A percentile compares a stretch with the other conserved stretches of the same genome.
Conservation (phyloP, 2,797 vertebrate genomes). For the Geotrypetes seraphini region DNA sequence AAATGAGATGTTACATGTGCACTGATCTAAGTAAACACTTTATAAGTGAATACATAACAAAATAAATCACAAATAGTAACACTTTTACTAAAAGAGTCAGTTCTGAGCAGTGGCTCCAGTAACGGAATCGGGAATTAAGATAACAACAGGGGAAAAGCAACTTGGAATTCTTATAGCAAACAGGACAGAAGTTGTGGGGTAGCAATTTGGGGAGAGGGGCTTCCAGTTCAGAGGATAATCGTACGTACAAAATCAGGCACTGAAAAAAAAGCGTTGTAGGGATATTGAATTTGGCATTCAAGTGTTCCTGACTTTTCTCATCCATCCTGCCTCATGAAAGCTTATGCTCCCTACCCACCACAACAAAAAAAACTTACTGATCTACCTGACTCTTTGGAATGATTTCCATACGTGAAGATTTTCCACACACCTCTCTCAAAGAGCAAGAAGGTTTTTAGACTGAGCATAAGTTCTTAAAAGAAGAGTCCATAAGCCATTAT, state of each 20-base stretch:
- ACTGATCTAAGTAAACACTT: slow-evolving; percentile 58
- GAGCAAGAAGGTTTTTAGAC: slow-evolving; percentile 6
- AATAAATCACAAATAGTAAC: slow-evolving; percentile 52
- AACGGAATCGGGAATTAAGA: no score
- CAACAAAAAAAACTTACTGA: no score
- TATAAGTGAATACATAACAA: slow-evolving; percentile 62
- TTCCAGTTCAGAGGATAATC: no score
- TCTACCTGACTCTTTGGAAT: not conserved
- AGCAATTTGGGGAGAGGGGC: no score
- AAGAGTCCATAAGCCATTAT: no score
- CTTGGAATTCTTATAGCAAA: no score
- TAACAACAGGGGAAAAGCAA: no score
- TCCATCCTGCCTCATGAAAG: not conserved
- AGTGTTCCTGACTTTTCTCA: not conserved
- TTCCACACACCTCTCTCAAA: slow-evolving; percentile 13
- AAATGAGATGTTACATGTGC: slow-evolving; percentile 69
- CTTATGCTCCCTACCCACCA: slow-evolving; percentile 2
- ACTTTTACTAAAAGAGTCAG: not conserved
- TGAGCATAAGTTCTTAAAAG: no score
- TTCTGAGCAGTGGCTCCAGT: no score
- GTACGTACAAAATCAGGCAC: no score
- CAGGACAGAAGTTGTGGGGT: no score
- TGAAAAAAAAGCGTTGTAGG: not conserved
- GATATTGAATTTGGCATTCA: not conserved
- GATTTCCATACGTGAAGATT: slow-evolving; percentile 6